Percentiles rank a stretch among this genome's conserved stretches.
phyloP scores from a whole-genome alignment of 2,888 invertebrate species.

The Netelia virgata region DNA sequence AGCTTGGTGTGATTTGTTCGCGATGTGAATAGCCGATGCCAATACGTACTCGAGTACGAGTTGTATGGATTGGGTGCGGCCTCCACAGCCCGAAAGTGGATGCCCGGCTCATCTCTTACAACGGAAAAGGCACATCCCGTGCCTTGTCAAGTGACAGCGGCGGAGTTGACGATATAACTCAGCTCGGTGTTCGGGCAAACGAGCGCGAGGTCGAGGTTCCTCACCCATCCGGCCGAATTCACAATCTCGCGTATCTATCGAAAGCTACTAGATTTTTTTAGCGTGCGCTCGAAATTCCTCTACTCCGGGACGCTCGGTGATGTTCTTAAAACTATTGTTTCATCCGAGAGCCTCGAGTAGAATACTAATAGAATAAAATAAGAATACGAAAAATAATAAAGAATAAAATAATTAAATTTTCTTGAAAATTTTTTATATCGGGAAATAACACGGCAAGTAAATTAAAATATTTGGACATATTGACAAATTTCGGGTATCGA shows the following conservation, averaged over 20 bases:
- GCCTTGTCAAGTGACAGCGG: slow-evolving; percentile 78
- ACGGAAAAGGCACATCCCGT: slow-evolving; percentile 77
- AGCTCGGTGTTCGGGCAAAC: slow-evolving; percentile 70
- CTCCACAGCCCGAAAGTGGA: slow-evolving; percentile 61
- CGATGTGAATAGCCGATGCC: not conserved
- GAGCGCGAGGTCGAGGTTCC: slow-evolving; percentile 80
- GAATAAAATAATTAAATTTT: not conserved
- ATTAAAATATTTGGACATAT: too few species aligned
- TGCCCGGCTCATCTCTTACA: slow-evolving; percentile 68
- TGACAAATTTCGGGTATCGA: too few species aligned
- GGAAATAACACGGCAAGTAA: too few species aligned
- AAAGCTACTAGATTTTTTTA: slow-evolving; percentile 57
- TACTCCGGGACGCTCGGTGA: not conserved
- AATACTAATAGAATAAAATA: too few species aligned
- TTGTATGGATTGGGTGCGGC: slow-evolving; percentile 72
- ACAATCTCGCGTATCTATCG: slow-evolving; percentile 69
- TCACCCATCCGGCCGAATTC: slow-evolving; percentile 79
- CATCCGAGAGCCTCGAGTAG: not conserved
- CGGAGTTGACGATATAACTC: slow-evolving; percentile 73
- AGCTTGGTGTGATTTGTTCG: not conserved
- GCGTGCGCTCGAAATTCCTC: not conserved
- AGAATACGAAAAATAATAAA: too few species aligned
- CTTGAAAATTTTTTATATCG: too few species aligned
- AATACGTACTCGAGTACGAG: slow-evolving; percentile 33
- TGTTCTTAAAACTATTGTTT: slow-evolving; percentile 4